Evolutionary conservation across 1,140 invertebrate species (phyloP).

Genomic region (Hyposmocoma kahamanoa): DNA sequence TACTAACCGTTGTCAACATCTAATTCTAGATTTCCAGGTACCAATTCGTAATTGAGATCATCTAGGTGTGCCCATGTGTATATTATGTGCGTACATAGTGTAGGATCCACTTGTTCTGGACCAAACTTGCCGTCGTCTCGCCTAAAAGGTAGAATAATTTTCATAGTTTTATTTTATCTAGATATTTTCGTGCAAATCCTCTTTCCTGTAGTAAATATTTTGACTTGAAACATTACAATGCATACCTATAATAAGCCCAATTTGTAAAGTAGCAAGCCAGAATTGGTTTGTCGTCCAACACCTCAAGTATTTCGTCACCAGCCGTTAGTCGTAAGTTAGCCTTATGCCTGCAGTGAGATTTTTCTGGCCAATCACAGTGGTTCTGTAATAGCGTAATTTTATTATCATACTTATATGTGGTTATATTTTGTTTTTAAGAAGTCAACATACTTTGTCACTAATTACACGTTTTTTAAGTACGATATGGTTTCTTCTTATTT

Average conservation of each 20-base stretch:
- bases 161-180: background rate
- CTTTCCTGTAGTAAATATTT: no score
- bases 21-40: slow-evolving; percentile 78
- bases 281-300: slow-evolving; percentile 61
- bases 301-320: slow-evolving; percentile 10
- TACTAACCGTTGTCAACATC: slow-evolving; percentile 80
- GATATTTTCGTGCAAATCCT: no score
- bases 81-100: slow-evolving; percentile 83
- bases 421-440: no score
- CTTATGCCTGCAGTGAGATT: slow-evolving; percentile 75
- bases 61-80: slow-evolving; percentile 83
- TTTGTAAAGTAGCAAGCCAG: slow-evolving; percentile 85
- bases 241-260: slow-evolving; percentile 82
- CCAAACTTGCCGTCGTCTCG: slow-evolving; percentile 78
- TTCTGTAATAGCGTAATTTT: slow-evolving; percentile 69
- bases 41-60: slow-evolving; percentile 70
- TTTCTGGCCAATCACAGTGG: slow-evolving; percentile 87
- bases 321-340: slow-evolving; percentile 37
- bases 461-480: no score
- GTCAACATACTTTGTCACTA: no score
- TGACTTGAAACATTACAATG: no score
- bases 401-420: no score
- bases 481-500: no score
- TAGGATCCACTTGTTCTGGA: slow-evolving; percentile 79
- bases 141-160: slow-evolving; percentile 47